phyloP scores from a whole-genome alignment of 2,113 vertebrate species.

The Syngnathus floridae region DNA sequence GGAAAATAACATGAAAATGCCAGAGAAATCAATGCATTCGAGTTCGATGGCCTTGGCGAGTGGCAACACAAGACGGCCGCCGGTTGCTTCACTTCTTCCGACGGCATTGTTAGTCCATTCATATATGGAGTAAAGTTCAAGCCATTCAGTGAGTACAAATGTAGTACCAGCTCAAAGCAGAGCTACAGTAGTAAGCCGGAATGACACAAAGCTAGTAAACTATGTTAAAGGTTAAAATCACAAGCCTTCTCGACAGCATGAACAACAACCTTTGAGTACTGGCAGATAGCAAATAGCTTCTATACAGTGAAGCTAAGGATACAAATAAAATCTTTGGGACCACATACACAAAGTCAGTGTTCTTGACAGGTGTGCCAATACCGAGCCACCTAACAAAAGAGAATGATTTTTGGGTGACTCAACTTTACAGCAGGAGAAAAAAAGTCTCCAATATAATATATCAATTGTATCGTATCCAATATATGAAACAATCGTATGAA shows the following conservation, averaged over 20 bases:
- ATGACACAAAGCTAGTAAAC: conserved; percentile 8
- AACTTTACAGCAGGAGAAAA: background rate
- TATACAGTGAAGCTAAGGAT: conserved; percentile 37
- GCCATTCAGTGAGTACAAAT: conserved; percentile 25
- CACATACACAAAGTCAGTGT: conserved; percentile 88
- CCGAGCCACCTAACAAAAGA: conserved; percentile 83
- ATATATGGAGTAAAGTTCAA: conserved; percentile 13
- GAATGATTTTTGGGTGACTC: conserved; percentile 30
- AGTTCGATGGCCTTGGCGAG: too few relatives aligned
- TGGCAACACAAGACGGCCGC: too few relatives aligned
- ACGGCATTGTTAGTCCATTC: too few relatives aligned
- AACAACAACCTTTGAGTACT: conserved; percentile 4
- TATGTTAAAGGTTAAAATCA: conserved; percentile 1
- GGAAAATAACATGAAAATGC: too few relatives aligned
- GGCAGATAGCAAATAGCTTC: conserved; percentile 5
- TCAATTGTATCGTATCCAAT: background rate
- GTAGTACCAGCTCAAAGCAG: conserved; percentile 6
- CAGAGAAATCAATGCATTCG: too few relatives aligned
- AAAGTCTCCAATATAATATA: background rate
- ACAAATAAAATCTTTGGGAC: conserved; percentile 22
- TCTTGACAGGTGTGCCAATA: conserved; percentile 81
- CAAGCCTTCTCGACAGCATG: conserved; percentile 24
- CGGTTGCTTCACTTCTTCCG: too few relatives aligned
- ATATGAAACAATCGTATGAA: background rate
- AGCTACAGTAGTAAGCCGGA: background rate